Base-by-base conservation (phyloP, 2,888 invertebrate genomes). In the Xylophagus ater region DNA sequence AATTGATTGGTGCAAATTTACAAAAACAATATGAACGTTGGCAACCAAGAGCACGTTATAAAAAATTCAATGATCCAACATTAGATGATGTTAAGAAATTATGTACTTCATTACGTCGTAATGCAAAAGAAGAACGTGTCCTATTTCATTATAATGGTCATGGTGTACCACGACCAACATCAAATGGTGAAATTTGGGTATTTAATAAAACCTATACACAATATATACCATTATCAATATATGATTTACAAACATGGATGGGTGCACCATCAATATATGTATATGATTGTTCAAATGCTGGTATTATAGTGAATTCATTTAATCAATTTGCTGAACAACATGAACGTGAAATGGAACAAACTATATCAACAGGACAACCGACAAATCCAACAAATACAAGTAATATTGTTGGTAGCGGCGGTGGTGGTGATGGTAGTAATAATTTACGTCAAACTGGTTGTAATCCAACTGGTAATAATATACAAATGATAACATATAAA, bases 71-170 rank as follows among this genome's bases (percentile, higher is more conserved):
- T 37, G 98, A 98, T 67, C 98, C 98, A 6, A 97, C 97, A 3
- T 82, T 89, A 3, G 98, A 99, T 25, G 97, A 98, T 67, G 90
- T 98, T 0, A 94, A 96, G 62, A 96, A 97, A 63, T 69, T 97
- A 15, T 97, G 97, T 60, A 83, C 85, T 19, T 93, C 94, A 0
- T 68, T 99, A 48, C 72, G 98, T 9, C 74, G 94, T 49, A 96
- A 93, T 67, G 97, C 98, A 4, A 97, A 97, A 67, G 97, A 97
- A 55, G 98, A 98, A 60, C 74, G 98, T 47, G 94, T 98, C 24
- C 69, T 99, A 37, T 98, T 98, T 67, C 98, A 99, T 67, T 99
- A 98, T 65, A 99, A 98, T 65, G 98, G 98, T 0, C 98, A 98
- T 62, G 98, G 98, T 12, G 98, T 99, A 42, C 98, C 98, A 28